Conservation (phyloP, 1,140 invertebrate genomes). For the Pseudomyrmex concolor region DNA sequence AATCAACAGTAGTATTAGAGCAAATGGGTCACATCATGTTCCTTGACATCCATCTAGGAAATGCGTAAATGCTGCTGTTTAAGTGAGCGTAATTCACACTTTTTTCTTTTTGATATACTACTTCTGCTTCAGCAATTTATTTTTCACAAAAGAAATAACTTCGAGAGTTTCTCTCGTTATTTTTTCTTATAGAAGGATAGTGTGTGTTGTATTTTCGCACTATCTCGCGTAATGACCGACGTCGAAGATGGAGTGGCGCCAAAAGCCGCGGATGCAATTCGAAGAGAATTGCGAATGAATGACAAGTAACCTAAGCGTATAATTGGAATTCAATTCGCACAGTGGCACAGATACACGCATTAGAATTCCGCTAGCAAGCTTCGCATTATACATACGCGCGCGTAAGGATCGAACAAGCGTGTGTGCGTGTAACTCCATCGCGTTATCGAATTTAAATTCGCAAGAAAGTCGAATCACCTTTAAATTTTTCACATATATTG, state of each 20-base stretch:
- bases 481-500: background rate
- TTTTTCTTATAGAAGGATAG: background rate
- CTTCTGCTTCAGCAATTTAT: too few relatives aligned
- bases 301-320: constrained; percentile 73
- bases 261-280: constrained; percentile 69
- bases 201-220: background rate
- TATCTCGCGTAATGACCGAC: constrained; percentile 2
- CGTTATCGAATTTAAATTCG: constrained; percentile 12
- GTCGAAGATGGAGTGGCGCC: constrained; percentile 71
- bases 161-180: background rate
- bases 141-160: too few relatives aligned
- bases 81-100: background rate
- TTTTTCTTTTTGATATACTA: background rate
- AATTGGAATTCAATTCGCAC: constrained; percentile 78
- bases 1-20: constrained; percentile 26
- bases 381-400: constrained; percentile 46
- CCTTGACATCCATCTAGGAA: constrained; percentile 38
- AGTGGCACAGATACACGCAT: constrained; percentile 78
- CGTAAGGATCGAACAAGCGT: constrained; percentile 2
- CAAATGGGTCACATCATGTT: constrained; percentile 4
- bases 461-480: background rate
- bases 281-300: constrained; percentile 61
- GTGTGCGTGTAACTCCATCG: background rate
- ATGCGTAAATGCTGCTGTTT: constrained; percentile 29
- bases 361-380: constrained; percentile 71